These are phyloP conservation scores for Motacilla alba DNA, from an alignment of 2,113 vertebrate genomes.

Conservation along the genomic window DNA sequence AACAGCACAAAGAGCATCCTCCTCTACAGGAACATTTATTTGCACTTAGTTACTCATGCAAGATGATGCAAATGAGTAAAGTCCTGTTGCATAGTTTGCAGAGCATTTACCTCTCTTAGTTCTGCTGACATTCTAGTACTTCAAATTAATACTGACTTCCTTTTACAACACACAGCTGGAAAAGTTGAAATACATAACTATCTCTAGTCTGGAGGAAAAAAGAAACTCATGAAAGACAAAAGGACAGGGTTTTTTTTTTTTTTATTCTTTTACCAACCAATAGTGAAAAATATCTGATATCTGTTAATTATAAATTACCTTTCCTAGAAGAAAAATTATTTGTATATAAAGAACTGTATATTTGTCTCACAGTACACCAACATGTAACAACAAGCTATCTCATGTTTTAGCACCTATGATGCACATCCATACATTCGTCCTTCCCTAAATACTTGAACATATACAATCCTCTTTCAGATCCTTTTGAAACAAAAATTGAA, in stretches of 20 bases:
- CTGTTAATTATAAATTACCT: not conserved
- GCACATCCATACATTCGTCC: not conserved
- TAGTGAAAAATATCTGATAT: not conserved
- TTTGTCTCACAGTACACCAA: not conserved
- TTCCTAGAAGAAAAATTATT: not conserved
- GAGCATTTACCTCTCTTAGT: constrained; percentile 23
- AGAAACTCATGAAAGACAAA: not conserved
- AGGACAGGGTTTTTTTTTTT: not conserved
- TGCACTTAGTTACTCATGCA: constrained; percentile 6
- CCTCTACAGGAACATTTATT: constrained; percentile 11
- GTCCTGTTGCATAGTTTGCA: constrained; percentile 30
- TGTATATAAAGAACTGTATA: not conserved
- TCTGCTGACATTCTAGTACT: constrained; percentile 51
- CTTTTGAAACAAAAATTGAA: not conserved
- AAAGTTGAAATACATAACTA: constrained; percentile 28
- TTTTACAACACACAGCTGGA: constrained; percentile 42
- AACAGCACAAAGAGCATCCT: not conserved
- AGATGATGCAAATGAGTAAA: too few relatives aligned
- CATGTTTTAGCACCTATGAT: not conserved
- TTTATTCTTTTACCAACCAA: not conserved
- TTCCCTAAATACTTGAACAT: not conserved
- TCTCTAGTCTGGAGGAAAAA: constrained; percentile 5
- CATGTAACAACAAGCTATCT: not conserved
- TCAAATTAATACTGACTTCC: constrained; percentile 65
- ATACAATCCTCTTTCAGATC: not conserved